Evolutionary conservation across 2,113 vertebrate species (phyloP).

Genomic region (mouse (Mus musculus)): DNA sequence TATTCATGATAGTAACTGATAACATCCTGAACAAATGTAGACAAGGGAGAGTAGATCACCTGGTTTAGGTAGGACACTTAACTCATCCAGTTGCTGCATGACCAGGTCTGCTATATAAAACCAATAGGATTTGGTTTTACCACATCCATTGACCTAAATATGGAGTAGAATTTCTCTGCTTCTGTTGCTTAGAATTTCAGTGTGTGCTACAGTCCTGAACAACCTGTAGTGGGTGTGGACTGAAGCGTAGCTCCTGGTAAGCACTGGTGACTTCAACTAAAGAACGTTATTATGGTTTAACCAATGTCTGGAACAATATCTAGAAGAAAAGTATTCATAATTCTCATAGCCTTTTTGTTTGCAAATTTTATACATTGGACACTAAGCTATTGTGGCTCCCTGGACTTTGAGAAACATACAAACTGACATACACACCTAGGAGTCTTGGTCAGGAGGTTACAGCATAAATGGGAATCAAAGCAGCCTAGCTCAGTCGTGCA

Average conservation of each 20-base stretch:
- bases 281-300: background rate
- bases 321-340: slow-evolving; percentile 19
- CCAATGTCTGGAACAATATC: background rate
- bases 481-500: rapidly evolving
- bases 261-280: background rate
- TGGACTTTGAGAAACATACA: background rate
- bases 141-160: background rate
- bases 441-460: background rate
- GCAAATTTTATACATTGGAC: background rate
- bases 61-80: background rate
- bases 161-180: background rate
- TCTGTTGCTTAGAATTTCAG: background rate
- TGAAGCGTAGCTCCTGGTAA: background rate
- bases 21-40: background rate
- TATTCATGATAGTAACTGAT: background rate
- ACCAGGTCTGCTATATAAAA: background rate
- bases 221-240: background rate
- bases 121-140: background rate
- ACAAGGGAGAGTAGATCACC: background rate
- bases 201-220: background rate
- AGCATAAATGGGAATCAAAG: background rate
- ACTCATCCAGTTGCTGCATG: background rate
- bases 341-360: slow-evolving; percentile 19
- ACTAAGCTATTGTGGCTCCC: background rate
- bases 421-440: background rate